Percentiles rank a stretch among this genome's conserved stretches.
Conservation (phyloP, 1,140 invertebrate species). For the Megalopta genalis region DNA sequence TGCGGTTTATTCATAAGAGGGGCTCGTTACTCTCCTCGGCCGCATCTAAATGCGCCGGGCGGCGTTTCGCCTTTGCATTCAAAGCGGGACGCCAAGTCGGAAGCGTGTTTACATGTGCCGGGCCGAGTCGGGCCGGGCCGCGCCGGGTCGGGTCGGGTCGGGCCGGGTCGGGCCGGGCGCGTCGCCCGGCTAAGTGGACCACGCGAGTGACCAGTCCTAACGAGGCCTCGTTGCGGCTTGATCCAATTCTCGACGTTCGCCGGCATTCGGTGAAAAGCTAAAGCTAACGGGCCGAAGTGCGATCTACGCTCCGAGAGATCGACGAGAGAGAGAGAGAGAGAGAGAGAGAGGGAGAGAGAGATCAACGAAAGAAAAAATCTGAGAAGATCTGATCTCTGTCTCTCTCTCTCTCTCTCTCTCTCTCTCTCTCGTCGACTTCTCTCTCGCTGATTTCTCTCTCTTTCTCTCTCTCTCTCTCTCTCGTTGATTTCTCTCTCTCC, state of each 20-base stretch:
- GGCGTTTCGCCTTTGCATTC: conserved; percentile 18
- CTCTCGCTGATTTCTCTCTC: too few relatives aligned
- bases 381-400: too few relatives aligned
- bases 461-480: too few relatives aligned
- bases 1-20: neutral
- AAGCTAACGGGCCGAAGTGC: conserved; percentile 1
- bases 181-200: conserved; percentile 21
- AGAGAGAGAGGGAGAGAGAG: neutral
- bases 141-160: too few relatives aligned
- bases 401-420: too few relatives aligned
- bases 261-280: neutral
- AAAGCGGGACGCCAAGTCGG: conserved; percentile 27
- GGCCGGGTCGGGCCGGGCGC: neutral
- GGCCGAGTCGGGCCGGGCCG: too few relatives aligned
- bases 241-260: conserved; percentile 52
- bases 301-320: too few relatives aligned
- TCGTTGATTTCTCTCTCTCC: too few relatives aligned
- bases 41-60: conserved; percentile 5
- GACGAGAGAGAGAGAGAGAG: neutral
- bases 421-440: too few relatives aligned
- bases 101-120: conserved; percentile 23
- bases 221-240: conserved; percentile 55
- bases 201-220: conserved; percentile 48
- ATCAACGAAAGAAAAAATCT: too few relatives aligned
- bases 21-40: conserved; percentile 20